phyloP scores from a whole-genome alignment of 2,888 invertebrate species.

The Harpalus rubripes region DNA sequence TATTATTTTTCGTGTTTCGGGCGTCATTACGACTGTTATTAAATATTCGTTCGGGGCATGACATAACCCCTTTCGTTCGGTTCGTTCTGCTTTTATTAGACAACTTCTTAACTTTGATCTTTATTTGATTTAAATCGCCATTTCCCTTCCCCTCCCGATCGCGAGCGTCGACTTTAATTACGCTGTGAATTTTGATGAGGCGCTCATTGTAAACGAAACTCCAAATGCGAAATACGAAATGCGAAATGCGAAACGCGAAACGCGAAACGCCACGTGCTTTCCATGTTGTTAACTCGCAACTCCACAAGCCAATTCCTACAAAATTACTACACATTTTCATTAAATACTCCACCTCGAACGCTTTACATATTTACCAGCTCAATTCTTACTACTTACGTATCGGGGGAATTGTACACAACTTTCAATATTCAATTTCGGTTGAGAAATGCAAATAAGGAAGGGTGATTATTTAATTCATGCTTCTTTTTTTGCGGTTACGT shows the following conservation, averaged over 20 bases:
- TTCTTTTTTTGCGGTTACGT: too few relatives aligned
- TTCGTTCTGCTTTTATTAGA: constrained; percentile 58
- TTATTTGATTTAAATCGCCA: constrained; percentile 62
- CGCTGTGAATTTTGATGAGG: constrained; percentile 57
- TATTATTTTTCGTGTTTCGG: constrained; percentile 50
- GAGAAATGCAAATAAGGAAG: too few relatives aligned
- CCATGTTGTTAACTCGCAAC: constrained; percentile 20
- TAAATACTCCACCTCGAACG: not conserved
- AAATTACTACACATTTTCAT: not conserved
- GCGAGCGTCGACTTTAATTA: constrained; percentile 58
- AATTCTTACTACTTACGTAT: too few relatives aligned
- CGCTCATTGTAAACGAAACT: constrained; percentile 26
- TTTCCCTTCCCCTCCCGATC: constrained; percentile 38
- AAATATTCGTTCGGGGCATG: constrained; percentile 20
- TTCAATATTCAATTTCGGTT: too few relatives aligned
- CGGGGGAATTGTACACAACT: too few relatives aligned
- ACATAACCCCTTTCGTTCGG: not conserved
- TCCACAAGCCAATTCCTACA: not conserved
- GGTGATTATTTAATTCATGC: too few relatives aligned
- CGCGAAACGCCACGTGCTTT: not conserved
- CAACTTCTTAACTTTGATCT: constrained; percentile 60
- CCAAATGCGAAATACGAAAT: not conserved
- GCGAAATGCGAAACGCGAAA: too few relatives aligned
- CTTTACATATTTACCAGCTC: not conserved
- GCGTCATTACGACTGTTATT: constrained; percentile 51